A percentile compares a stretch with the other conserved stretches of the same genome.
phyloP scores from a whole-genome alignment of 2,797 vertebrate genomes.

The Acrocephalus scirpaceus region DNA sequence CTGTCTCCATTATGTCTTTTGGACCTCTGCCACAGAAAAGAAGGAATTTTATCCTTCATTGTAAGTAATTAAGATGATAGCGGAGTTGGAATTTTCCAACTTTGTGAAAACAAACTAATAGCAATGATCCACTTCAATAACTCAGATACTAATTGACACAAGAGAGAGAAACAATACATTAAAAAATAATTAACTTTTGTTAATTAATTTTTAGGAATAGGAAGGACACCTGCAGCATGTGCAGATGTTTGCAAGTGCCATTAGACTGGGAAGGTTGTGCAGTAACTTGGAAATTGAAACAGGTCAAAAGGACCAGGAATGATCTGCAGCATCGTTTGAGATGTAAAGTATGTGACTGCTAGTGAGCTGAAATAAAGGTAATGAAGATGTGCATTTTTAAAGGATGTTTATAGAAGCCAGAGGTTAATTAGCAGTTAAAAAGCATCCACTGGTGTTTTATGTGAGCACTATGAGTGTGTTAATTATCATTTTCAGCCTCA shows the following conservation, averaged over 20 bases:
- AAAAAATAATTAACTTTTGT: slow-evolving; percentile 65
- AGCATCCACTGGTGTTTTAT: neutral
- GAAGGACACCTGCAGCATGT: slow-evolving; percentile 36
- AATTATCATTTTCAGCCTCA: neutral
- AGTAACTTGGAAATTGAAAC: neutral
- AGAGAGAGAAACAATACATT: slow-evolving; percentile 56
- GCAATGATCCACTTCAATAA: slow-evolving; percentile 62
- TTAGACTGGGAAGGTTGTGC: slow-evolving; percentile 1
- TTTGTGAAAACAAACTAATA: slow-evolving; percentile 58
- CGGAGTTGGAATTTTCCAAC: slow-evolving; percentile 23
- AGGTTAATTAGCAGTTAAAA: slow-evolving; percentile 30
- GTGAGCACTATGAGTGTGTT: neutral
- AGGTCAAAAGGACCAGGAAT: neutral
- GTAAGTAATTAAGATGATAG: slow-evolving; percentile 60
- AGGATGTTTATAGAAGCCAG: neutral
- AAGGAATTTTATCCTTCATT: slow-evolving; percentile 34
- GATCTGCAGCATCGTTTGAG: neutral
- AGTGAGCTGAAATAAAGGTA: neutral
- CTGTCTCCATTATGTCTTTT: neutral
- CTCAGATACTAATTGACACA: slow-evolving; percentile 35
- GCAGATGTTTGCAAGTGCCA: neutral
- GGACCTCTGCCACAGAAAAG: slow-evolving; percentile 9
- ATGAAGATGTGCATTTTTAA: neutral
- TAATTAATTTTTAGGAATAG: slow-evolving; percentile 65
- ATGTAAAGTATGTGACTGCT: neutral